A percentile compares a stretch with the other conserved stretches of the same genome.
phyloP scores from a whole-genome alignment of 37 sponge, comb jelly and placozoan genomes.

The Axinella damicornis region DNA sequence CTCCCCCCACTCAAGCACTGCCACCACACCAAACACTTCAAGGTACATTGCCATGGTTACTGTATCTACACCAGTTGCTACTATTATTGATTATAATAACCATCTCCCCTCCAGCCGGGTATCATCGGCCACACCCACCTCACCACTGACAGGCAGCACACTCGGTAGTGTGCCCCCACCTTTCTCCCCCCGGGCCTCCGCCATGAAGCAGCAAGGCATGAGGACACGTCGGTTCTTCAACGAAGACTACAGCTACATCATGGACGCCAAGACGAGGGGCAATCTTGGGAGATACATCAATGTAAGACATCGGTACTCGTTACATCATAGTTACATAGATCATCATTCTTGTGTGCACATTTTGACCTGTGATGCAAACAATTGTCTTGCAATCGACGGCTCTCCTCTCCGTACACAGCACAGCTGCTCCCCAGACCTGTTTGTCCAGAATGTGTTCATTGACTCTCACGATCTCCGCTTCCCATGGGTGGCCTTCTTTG shows the following conservation, averaged over 20 bases:
- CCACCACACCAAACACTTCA: too few relatives aligned
- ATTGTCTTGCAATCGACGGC: too few relatives aligned
- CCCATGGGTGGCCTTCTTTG: conserved; percentile 93
- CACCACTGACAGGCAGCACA: background rate
- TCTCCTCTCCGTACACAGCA: conserved; percentile 59
- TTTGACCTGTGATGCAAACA: background rate
- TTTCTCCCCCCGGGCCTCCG: background rate
- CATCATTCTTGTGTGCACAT: background rate
- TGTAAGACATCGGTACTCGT: conserved; percentile 43
- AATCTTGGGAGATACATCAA: conserved; percentile 92
- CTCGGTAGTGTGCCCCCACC: background rate
- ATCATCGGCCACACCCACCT: background rate
- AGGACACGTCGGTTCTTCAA: conserved; percentile 37
- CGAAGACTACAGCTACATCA: conserved; percentile 68
- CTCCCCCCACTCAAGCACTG: background rate
- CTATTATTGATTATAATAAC: too few relatives aligned
- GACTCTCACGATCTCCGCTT: conserved; percentile 94
- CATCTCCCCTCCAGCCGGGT: too few relatives aligned
- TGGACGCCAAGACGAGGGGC: conserved; percentile 85
- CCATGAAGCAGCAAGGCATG: conserved; percentile 2
- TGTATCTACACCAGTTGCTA: background rate
- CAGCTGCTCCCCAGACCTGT: conserved; percentile 91
- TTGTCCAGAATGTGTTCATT: conserved; percentile 95
- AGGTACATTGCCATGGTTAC: background rate
- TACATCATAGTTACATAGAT: background rate